Conservation (phyloP, 1,140 invertebrate species). For the Cryptotermes secundus region DNA sequence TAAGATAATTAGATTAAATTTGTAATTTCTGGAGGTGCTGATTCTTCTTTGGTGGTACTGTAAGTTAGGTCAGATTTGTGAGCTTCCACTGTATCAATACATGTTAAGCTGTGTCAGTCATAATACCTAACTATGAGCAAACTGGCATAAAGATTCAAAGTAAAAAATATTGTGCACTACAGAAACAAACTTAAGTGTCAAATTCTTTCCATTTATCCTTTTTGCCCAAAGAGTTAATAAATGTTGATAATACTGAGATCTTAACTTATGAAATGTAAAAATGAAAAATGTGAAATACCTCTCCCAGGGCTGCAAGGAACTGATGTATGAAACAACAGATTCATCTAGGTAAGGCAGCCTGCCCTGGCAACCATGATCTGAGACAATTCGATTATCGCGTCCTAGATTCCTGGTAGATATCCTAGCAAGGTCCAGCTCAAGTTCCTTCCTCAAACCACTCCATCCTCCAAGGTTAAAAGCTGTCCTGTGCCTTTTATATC, state of each 20-base stretch:
- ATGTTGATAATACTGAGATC: slow-evolving; percentile 19
- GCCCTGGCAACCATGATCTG: slow-evolving; percentile 74
- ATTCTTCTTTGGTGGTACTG: no score
- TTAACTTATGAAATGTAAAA: neutral
- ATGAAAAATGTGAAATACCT: slow-evolving; percentile 58
- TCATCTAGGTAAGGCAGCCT: slow-evolving; percentile 96
- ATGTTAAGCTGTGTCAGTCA: no score
- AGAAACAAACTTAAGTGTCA: neutral
- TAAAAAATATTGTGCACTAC: neutral
- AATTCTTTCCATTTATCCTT: neutral
- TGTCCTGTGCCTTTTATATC: slow-evolving; percentile 85
- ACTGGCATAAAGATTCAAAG: no score
- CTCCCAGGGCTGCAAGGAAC: slow-evolving; percentile 68
- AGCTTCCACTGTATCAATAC: no score
- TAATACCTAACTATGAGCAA: no score
- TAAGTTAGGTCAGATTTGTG: no score
- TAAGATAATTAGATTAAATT: no score
- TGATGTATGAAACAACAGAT: slow-evolving; percentile 73
- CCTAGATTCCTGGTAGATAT: slow-evolving; percentile 92
- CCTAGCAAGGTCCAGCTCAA: slow-evolving; percentile 75
- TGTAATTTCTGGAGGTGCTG: no score
- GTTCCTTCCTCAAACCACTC: slow-evolving; percentile 64
- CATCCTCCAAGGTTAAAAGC: slow-evolving; percentile 65
- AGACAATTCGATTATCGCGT: slow-evolving; percentile 86
- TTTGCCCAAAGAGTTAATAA: neutral